Base-by-base conservation (phyloP, 2,113 vertebrate species). In the Uropsilus gracilis region DNA sequence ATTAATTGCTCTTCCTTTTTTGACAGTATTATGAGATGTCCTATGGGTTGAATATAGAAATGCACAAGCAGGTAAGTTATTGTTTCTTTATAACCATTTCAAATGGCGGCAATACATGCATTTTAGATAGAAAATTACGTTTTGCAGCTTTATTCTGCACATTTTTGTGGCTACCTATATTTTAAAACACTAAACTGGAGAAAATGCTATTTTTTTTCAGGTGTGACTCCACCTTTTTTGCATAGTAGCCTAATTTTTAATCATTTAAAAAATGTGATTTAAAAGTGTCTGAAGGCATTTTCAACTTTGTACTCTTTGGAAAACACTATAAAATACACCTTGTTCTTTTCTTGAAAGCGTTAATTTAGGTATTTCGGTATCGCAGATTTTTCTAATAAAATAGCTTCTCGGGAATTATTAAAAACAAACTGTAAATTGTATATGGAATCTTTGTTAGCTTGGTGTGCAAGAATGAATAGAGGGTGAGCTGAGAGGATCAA, bases 1-100 rank as follows among this genome's bases (percentile, higher is more conserved):
- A 66, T 78, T 86, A 98, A 94, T 97, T 75, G 87, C 68, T 96
- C 97, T 97, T 97, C 88, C 42, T 98, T 98, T 86, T 98, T 96
- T 98, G 98, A 95, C 97, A 99, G 99, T 99, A 99, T 98, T 99
- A 99, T 2, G 99, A 99, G 97, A 99, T 99, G 99, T 99, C 99
- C 82, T 99, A 99, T 95, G 99, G 99, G 80, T 98, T 99, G 98
- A 99, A 99, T 98, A 99, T 99, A 97, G 99, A 99, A 98, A 99
- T 99, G 99, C 99, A 99, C 98, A 99, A 99, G 94, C 99, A 99
- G 99, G 99, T 99, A 98, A 97, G 99, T 97, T 92, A 75, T 96
- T 81, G 46, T 86, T 97, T 97, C 57, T 95, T 90, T 88, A 82
- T 91, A 84, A 71, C 46, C 18, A 59, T 94, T 94, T 97, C 80